Evolutionary conservation across 2,888 invertebrate genomes (phyloP), one percentile per base, ranked within the genome.

Genomic region (Cyclophora punctaria): DNA sequence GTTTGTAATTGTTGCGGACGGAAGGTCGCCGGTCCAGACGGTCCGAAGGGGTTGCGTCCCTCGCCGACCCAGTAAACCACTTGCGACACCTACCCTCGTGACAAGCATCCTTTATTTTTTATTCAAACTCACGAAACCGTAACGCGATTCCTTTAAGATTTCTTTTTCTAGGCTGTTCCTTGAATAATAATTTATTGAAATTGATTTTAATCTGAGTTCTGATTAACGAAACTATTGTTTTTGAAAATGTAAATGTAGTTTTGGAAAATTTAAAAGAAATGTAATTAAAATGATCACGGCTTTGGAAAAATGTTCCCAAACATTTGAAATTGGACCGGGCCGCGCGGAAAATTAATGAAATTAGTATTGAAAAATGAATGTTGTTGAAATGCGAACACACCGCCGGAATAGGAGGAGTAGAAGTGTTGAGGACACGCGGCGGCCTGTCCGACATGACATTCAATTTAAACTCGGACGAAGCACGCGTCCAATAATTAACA

Each of bases 401-500:
- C 64, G 63, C 59, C 65, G 62, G 67, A 71, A 69, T 71, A 69
- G 72, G 77, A 62, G 66, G 67, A 66, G 69, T 60, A 66, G 67
- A 67, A 71, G 65, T 64, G 68, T 67, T 70, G 72, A 70, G 71
- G 59, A 66, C 64, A 65, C 59, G 61, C 57, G 45, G 43, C 34
- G 63, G 62, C 71, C 70, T 70, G 74, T 71, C 64, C 77, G 75
- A 83, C 87, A 85, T 80, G 85, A 83, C 83, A 83, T 84, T 84
- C 87, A 86, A 87, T 86, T 84, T 86, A 82, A 86, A 85, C 84
- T 84, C 83, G 72, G 77, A 73, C 79, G 78, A 73, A 71, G 72
- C 75, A 73, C 79, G 79, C 84, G 80, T 74, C 81, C 84, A 80
- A 87, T 88, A 87, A 87, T 88, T 88, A 88, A 87, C 87, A 88